These are phyloP conservation scores for Agriopis aurantiaria DNA, from an alignment of 2,888 invertebrate genomes.

Conservation along the genomic window DNA sequence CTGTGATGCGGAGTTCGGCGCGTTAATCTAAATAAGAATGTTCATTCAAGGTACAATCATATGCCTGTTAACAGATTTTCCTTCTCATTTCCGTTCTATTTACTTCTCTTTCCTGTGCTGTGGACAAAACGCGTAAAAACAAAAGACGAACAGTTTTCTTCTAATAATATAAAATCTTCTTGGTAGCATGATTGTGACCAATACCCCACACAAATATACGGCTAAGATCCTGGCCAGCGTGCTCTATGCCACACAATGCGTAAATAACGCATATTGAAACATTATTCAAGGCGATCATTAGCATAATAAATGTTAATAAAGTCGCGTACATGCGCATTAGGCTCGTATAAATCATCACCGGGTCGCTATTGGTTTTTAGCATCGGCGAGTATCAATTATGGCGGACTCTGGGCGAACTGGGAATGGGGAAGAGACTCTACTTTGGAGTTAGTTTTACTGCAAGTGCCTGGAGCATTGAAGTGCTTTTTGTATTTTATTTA, in stretches of 20 bases:
- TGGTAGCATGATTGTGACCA: too few species aligned
- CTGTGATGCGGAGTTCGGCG: too few species aligned
- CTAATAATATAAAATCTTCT: too few species aligned
- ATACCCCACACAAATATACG: neutral
- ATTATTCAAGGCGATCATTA: slow-evolving; percentile 72
- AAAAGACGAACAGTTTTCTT: too few species aligned
- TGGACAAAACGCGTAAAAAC: too few species aligned
- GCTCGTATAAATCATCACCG: slow-evolving; percentile 74
- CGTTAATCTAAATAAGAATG: too few species aligned
- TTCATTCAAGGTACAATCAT: too few species aligned
- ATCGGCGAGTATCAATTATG: slow-evolving; percentile 77
- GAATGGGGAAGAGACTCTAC: slow-evolving; percentile 52
- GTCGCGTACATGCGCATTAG: slow-evolving; percentile 80
- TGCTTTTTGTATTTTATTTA: too few species aligned
- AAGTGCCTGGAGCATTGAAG: too few species aligned
- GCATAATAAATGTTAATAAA: slow-evolving; percentile 85
- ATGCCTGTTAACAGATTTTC: too few species aligned
- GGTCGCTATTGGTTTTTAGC: slow-evolving; percentile 79
- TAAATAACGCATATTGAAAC: slow-evolving; percentile 71
- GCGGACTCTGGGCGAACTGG: slow-evolving; percentile 66
- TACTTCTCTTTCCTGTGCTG: too few species aligned
- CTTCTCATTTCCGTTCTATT: too few species aligned
- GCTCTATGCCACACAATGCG: slow-evolving; percentile 48
- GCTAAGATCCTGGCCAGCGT: neutral
- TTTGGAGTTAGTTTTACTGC: slow-evolving; percentile 16